Base-by-base conservation (phyloP, 2,113 vertebrate species). In the Nipponia nippon region DNA sequence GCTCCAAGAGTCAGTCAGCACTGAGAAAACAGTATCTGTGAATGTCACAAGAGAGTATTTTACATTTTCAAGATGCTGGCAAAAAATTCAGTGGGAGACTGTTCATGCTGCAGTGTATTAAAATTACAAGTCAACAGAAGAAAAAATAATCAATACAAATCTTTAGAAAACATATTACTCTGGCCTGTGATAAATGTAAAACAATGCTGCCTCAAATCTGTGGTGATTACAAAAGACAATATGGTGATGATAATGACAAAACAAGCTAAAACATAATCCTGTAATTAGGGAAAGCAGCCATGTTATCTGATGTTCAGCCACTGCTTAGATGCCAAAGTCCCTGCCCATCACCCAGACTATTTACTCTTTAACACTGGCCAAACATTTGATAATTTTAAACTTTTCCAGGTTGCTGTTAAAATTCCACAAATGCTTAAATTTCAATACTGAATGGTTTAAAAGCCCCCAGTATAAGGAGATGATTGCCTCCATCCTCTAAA, bases 271-370 rank as follows among this genome's bases (percentile, higher is more conserved):
- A 44, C 11, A 21, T 30, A 82, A 80, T 53, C 36, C 18, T 83
- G 6, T 72, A 85, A 38, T 52, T 80, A 80, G 34, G 55, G 36
- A 83, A 89, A 87, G 7, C 5, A 69, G 49, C 6, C 6, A 2
- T 59, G 27, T 52, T 42, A 40, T 56, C 23, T 69, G 16, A 67
- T 27, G 23, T 73, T 69, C 18, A 34, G 18, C 6, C 27, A 36
- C 26, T 62, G 18, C 18, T 77, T 56, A 52, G 30, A 50, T 94
- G 36, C 7, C 34, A 16, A 44, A 77, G 62, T 36, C 10, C 9
- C 17, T 21, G 23, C 6, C 7, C 10, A 0, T 62, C 23, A 58
- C 6, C 8, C 16, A n/a, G 9, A 9, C 7, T 11, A 0, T 76
- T 72, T 63, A 42, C 9, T 76, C 22, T 82, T 65, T 52, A 78